Conservation (phyloP, 2,888 invertebrate genomes). For the Monoplex corrugatus region DNA sequence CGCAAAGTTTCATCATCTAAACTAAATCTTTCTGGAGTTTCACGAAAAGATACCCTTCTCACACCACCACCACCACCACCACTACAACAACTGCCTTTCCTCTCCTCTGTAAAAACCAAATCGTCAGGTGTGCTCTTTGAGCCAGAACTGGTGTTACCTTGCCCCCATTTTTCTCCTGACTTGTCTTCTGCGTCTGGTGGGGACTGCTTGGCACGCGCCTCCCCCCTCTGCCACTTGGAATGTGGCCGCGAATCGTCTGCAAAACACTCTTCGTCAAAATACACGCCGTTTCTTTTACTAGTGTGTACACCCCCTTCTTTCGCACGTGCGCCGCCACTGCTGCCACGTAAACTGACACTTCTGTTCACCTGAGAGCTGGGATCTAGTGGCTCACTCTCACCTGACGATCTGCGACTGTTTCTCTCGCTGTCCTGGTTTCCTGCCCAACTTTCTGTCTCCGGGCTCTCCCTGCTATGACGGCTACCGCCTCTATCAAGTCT, state of each 20-base stretch:
- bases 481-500: neutral
- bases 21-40: conserved; percentile 30
- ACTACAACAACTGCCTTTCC: neutral
- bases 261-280: conserved; percentile 43
- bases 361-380: neutral
- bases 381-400: neutral
- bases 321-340: neutral
- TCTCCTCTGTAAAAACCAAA: neutral
- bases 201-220: neutral
- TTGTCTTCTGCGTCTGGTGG: neutral
- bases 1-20: neutral
- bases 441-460: neutral
- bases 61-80: neutral
- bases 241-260: neutral
- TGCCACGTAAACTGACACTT: neutral
- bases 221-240: neutral
- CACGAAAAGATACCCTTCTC: conserved; percentile 43
- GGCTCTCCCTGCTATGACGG: no score
- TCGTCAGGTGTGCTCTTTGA: neutral
- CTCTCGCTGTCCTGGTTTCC: no score
- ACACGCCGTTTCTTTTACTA: conserved; percentile 39
- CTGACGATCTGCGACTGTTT: neutral
- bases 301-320: neutral
- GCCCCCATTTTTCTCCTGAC: neutral
- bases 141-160: neutral